Conservation (phyloP, 2,888 invertebrate species). For the Nymphalis polychloros region DNA sequence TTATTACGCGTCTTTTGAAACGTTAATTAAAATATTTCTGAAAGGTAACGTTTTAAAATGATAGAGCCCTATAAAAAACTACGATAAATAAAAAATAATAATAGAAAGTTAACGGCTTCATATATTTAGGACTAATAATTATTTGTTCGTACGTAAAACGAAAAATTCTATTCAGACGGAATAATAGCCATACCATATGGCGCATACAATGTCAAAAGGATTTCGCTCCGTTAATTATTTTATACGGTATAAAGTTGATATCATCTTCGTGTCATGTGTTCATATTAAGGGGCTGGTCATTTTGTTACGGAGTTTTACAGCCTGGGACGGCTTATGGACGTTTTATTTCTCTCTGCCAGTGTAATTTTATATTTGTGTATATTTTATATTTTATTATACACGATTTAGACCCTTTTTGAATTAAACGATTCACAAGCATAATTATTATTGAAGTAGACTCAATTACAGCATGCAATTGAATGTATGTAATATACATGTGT, state of each 20-base stretch:
- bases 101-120: slow-evolving; percentile 54
- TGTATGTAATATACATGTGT: no score
- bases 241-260: slow-evolving; percentile 33
- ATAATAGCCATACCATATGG: slow-evolving; percentile 68
- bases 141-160: slow-evolving; percentile 59
- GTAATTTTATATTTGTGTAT: slow-evolving; percentile 3
- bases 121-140: slow-evolving; percentile 58
- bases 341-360: slow-evolving; percentile 21
- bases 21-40: neutral
- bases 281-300: slow-evolving; percentile 24
- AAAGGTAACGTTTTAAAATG: neutral
- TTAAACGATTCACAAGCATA: neutral
- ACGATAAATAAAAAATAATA: slow-evolving; percentile 25
- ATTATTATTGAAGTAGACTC: no score
- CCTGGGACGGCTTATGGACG: slow-evolving; percentile 4
- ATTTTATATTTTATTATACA: neutral
- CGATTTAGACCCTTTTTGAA: neutral
- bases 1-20: neutral
- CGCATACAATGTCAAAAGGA: slow-evolving; percentile 29
- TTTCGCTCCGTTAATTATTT: slow-evolving; percentile 34
- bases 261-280: slow-evolving; percentile 31
- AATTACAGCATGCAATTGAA: no score
- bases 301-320: slow-evolving; percentile 21
- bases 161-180: slow-evolving; percentile 54
- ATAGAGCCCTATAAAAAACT: neutral